These are phyloP conservation scores for Onychomys arenicola DNA, from an alignment of 2,797 vertebrate genomes.

Conservation along the genomic window DNA sequence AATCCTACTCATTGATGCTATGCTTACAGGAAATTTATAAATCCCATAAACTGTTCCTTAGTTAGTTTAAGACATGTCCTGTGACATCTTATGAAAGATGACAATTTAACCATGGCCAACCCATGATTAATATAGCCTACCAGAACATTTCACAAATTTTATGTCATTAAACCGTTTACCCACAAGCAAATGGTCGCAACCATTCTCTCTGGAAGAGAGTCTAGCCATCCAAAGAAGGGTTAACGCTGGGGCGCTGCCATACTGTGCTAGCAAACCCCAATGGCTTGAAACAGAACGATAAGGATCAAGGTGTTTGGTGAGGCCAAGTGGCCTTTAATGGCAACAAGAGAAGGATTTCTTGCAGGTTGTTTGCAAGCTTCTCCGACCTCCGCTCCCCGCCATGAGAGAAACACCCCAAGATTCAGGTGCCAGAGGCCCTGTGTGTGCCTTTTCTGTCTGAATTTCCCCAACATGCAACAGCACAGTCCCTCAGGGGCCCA, in stretches of 20 bases:
- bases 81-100: neutral
- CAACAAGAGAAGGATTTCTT: neutral
- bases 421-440: neutral
- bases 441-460: neutral
- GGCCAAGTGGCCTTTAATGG: neutral
- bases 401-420: neutral
- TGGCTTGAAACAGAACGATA: neutral
- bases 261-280: neutral
- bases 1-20: neutral
- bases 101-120: neutral
- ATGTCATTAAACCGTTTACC: neutral
- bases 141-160: neutral
- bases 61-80: neutral
- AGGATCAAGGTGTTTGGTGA: neutral
- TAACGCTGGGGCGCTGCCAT: accelerated
- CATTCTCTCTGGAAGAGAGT: conserved; percentile 9
- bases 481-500: neutral
- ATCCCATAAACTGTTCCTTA: conserved; percentile 8
- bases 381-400: neutral
- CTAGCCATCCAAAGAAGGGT: neutral
- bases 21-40: conserved; percentile 42
- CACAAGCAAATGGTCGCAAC: neutral
- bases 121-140: neutral
- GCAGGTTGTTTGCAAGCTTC: neutral
- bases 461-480: neutral